A percentile compares a stretch with the other conserved stretches of the same genome.
phyloP scores from a whole-genome alignment of 2,888 invertebrate species.

The Boloria euphrosyne region DNA sequence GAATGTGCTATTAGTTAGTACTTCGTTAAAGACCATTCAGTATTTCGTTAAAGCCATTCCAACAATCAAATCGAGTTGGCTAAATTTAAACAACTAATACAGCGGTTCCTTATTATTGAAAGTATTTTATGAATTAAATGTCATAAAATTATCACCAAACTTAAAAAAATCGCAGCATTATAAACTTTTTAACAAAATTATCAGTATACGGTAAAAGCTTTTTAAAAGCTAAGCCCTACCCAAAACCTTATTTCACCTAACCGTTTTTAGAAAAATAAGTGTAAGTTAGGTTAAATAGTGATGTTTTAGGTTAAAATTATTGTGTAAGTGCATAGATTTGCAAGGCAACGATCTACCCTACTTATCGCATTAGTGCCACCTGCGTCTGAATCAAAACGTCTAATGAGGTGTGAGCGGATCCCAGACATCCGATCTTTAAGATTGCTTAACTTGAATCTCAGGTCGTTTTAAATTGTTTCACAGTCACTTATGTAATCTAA shows the following conservation, averaged over 20 bases:
- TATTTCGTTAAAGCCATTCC: no score
- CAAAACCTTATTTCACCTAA: background rate
- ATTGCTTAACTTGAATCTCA: slow-evolving; percentile 21
- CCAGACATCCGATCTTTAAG: slow-evolving; percentile 56
- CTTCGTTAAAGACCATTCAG: no score
- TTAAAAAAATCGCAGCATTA: no score
- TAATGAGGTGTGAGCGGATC: slow-evolving; percentile 65
- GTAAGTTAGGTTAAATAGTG: background rate
- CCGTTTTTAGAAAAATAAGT: background rate
- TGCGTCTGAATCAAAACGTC: slow-evolving; percentile 63
- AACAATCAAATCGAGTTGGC: no score
- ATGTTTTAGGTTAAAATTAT: background rate
- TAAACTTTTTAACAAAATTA: no score
- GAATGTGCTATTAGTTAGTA: no score
- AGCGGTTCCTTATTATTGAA: no score
- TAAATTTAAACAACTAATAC: no score
- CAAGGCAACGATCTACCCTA: slow-evolving; percentile 47
- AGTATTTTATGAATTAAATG: no score
- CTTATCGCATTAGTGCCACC: slow-evolving; percentile 56
- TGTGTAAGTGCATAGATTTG: slow-evolving; percentile 22
- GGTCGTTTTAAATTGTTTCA: slow-evolving; percentile 25
- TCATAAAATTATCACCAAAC: no score
- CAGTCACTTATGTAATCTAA: background rate
- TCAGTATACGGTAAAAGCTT: no score
- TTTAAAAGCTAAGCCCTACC: no score